These are phyloP conservation scores for Archaeoteleia sp. DNA, from an alignment of 2,888 invertebrate genomes.

Conservation along the genomic window DNA sequence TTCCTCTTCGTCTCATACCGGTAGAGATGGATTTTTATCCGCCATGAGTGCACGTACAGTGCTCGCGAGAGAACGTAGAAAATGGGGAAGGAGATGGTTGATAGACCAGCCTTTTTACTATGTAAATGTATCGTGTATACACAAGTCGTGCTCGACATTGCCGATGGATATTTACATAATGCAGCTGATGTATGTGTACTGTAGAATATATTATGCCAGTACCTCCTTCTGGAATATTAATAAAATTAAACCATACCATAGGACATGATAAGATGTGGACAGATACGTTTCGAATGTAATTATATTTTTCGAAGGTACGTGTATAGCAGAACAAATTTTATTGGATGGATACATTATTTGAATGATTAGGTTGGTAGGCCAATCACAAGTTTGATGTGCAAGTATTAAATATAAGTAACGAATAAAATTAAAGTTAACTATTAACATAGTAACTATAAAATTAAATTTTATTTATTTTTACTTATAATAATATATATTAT, in stretches of 20 bases:
- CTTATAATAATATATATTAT: too few species aligned
- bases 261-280: too few species aligned
- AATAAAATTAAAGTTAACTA: too few species aligned
- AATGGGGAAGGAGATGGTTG: slow-evolving; percentile 23
- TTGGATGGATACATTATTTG: too few species aligned
- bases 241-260: not conserved
- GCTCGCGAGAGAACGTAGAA: slow-evolving; percentile 5
- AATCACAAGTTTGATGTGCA: too few species aligned
- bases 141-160: slow-evolving; percentile 16
- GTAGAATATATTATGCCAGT: slow-evolving; percentile 5
- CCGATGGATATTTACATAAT: slow-evolving; percentile 30
- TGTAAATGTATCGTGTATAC: slow-evolving; percentile 22
- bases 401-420: too few species aligned
- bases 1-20: slow-evolving; percentile 5
- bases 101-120: slow-evolving; percentile 24
- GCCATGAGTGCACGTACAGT: not conserved
- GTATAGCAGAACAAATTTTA: too few species aligned
- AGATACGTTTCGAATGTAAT: too few species aligned
- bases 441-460: too few species aligned
- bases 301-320: too few species aligned
- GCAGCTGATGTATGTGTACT: slow-evolving; percentile 8
- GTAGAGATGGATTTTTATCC: slow-evolving; percentile 7
- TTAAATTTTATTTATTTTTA: too few species aligned
- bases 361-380: too few species aligned
- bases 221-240: slow-evolving; percentile 14